phyloP scores from a whole-genome alignment of 2,113 vertebrate genomes.

The Centropus bengalensis region DNA sequence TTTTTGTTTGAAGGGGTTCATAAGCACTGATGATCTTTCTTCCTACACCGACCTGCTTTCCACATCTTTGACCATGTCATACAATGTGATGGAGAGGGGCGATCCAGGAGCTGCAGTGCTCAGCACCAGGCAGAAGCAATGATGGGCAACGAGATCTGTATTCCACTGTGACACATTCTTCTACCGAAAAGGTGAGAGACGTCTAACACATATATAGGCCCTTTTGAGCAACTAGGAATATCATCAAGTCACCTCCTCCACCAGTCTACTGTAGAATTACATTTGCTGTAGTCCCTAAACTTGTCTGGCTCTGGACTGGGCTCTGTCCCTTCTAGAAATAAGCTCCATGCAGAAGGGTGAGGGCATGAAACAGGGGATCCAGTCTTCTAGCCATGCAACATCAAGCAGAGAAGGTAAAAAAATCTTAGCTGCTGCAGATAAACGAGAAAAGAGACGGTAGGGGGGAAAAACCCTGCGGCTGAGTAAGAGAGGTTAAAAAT shows the following conservation, averaged over 20 bases:
- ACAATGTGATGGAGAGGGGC: not conserved
- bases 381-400: not conserved
- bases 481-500: not conserved
- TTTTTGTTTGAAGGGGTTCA: not conserved
- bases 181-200: accelerated
- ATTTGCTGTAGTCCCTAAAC: not conserved
- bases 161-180: not conserved
- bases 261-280: not conserved
- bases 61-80: not conserved
- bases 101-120: not conserved
- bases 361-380: accelerated
- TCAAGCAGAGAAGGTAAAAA: not conserved
- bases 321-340: not conserved
- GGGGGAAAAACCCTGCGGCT: not conserved
- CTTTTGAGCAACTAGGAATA: not conserved
- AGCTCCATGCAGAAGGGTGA: not conserved
- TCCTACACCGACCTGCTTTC: not conserved
- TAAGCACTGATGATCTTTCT: not conserved
- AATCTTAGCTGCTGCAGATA: not conserved
- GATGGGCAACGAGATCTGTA: accelerated
- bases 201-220: no score
- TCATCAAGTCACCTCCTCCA: not conserved
- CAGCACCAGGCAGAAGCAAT: not conserved
- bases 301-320: not conserved
- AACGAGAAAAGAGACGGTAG: not conserved